Base-by-base conservation (phyloP, 1,140 invertebrate species). In the Diploscapter pachys region DNA sequence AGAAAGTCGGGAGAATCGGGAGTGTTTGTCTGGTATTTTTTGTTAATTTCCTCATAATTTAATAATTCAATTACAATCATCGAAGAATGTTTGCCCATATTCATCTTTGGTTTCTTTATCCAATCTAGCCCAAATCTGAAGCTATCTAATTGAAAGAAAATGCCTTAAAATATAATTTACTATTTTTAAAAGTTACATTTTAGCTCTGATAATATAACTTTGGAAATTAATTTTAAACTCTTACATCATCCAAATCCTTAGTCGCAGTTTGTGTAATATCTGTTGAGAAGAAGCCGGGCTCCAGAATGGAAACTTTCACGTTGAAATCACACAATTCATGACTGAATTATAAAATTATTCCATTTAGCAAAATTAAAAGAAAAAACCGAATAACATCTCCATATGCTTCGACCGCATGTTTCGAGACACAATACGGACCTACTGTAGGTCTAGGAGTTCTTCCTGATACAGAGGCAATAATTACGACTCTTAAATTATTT, bases 361-460 rank as follows among this genome's bases (percentile, higher is more conserved):
- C 57, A 59, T 31, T 11, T 31, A 59, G 9, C 9, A 11, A 59
- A 11, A 59, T 11, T 68, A 55, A 6, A 6, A 53, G 9, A 6
- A 68, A 6, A 50, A 52, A 68, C 66, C 66, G 6, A 54, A 68
- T 53, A 52, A 68, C 66, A 68, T 68, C 74, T 31, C 63, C 74
- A 51, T 76, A 76, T 49, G 74, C 74, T 48, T 76, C 74, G 5
- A 76, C 70, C 4, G 74, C 74, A 62, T 76, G 74, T 62, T 76
- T 76, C 4, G 70, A 73, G 6, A 76, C 74, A 31, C 74, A 76
- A 49, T 76, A 76, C 4, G 74, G 74, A 31, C 74, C 74, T n/a
- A 76, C 74, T 6, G 74, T 76, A 55, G 74, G 74, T 52, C 74
- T 68, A 53, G 74, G 74, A 59, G 74, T 76, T 76, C 74, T 4